Conservation (phyloP, 2,113 vertebrate genomes). For the Mystacornis crossleyi region DNA sequence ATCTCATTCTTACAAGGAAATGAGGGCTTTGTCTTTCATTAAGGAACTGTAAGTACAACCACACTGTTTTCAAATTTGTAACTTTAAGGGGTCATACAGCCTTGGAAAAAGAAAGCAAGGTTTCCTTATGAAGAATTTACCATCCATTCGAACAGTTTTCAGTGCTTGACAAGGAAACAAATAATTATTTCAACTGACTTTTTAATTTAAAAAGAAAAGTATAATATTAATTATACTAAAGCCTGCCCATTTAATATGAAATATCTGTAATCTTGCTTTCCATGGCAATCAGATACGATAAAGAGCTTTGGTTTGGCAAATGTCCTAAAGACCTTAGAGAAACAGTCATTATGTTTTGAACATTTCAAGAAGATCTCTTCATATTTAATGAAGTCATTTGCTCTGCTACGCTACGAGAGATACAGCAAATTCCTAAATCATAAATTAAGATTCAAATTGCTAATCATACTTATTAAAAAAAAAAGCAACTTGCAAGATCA, state of each 20-base stretch:
- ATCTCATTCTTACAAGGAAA: neutral
- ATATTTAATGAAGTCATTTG: slow-evolving; percentile 30
- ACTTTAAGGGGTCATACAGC: neutral
- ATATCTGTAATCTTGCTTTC: neutral
- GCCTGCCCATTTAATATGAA: neutral
- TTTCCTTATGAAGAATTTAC: neutral
- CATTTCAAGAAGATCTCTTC: slow-evolving; percentile 9
- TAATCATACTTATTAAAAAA: neutral
- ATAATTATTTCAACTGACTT: neutral
- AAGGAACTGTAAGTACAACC: neutral
- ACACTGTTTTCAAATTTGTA: neutral
- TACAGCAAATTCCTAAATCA: neutral
- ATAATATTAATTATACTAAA: neutral
- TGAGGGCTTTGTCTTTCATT: neutral
- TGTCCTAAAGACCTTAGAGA: slow-evolving; percentile 22
- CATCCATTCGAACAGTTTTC: neutral
- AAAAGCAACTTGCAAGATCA: neutral
- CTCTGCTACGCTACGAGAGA: neutral
- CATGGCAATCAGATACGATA: neutral
- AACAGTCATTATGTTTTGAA: slow-evolving; percentile 14
- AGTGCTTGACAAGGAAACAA: neutral
- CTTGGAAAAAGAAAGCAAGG: neutral
- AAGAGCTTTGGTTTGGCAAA: slow-evolving; percentile 40
- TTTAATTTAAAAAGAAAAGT: neutral
- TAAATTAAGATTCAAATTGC: slow-evolving; percentile 4